Conservation (phyloP, 2,113 vertebrate species). For the Gasterosteus nipponicus region DNA sequence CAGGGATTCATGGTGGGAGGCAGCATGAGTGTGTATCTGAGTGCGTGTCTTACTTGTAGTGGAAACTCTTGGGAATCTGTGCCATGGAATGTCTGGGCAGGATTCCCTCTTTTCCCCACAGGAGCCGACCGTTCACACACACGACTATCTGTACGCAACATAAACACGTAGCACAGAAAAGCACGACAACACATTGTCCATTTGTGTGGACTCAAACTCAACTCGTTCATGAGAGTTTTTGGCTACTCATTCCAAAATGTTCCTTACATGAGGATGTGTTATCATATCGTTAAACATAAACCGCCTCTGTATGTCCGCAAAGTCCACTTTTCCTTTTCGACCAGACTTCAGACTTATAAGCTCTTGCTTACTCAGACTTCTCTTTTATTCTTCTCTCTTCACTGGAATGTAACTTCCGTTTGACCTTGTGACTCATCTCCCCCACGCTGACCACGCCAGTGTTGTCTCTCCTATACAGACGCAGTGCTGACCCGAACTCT, state of each 20-base stretch:
- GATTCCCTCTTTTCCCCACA: constrained; percentile 70
- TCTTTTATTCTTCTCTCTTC: constrained; percentile 45
- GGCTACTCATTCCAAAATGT: background rate
- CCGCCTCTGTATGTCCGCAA: constrained; percentile 19
- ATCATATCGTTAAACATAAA: constrained; percentile 35
- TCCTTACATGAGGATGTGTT: constrained; percentile 32
- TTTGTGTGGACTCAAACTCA: constrained; percentile 21
- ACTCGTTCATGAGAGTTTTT: constrained; percentile 27
- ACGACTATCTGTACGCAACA: constrained; percentile 49
- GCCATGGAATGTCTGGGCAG: constrained; percentile 79
- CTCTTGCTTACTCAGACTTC: constrained; percentile 45
- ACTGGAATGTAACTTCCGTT: constrained; percentile 65
- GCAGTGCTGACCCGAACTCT: constrained; percentile 49
- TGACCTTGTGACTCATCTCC: constrained; percentile 79
- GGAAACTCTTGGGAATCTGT: constrained; percentile 75
- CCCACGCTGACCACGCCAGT: constrained; percentile 73
- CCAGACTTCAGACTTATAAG: constrained; percentile 41
- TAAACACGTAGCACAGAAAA: constrained; percentile 51
- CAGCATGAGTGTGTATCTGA: constrained; percentile 19
- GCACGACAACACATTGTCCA: constrained; percentile 42
- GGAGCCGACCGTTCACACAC: constrained; percentile 67
- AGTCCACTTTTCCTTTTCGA: constrained; percentile 18
- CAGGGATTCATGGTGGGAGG: constrained; percentile 47
- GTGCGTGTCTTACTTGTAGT: constrained; percentile 68
- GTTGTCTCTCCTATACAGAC: constrained; percentile 49